Base-by-base conservation (phyloP, 2,888 invertebrate genomes). In the Lasioglossum morio region DNA sequence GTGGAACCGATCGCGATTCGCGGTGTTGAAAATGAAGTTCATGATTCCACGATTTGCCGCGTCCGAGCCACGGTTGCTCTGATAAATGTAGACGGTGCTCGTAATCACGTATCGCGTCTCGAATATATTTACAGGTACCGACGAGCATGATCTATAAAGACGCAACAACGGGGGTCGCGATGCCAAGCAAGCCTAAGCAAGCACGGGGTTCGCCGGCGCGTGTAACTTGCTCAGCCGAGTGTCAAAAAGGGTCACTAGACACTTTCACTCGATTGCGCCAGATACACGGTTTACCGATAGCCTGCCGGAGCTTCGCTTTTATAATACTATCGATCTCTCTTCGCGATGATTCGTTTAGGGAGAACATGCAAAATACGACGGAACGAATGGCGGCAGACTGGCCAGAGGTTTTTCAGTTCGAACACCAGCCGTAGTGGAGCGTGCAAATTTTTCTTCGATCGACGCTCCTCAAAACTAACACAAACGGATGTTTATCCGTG, bases 191-290 rank as follows among this genome's bases (percentile, higher is more conserved):
- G 66, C 30, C n/a, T 30, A 66, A 60, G 86, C 79, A 87, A 87
- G 86, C 88, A 86, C 83, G 86, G 90, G 88, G 88, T 84, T 92
- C 90, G 88, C 5, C 79, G 75, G 90, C 78, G 85, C 90, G 87
- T 91, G 86, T 91, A 91, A 91, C 84, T 84, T 87, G 91, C 83
- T 89, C 91, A 87, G 88, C 87, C 90, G 88, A 91, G 90, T 87
- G 91, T 88, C 88, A 88, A 91, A 91, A 91, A 91, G 91, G 91
- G 91, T 91, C 94, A 94, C 92, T 93, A 91, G 93, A 92, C 91
- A 93, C 93, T 94, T 92, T 93, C 94, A 93, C 93, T 92, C 94
- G 95, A 95, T 94, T 94, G 94, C 92, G 90, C 85, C 81, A 79
- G 90, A 91, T 90, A 90, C 90, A 90, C 89, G 88, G 92, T 92